Evolutionary conservation across 2,113 vertebrate species (phyloP).

Genomic region (Embiotoca jacksoni): DNA sequence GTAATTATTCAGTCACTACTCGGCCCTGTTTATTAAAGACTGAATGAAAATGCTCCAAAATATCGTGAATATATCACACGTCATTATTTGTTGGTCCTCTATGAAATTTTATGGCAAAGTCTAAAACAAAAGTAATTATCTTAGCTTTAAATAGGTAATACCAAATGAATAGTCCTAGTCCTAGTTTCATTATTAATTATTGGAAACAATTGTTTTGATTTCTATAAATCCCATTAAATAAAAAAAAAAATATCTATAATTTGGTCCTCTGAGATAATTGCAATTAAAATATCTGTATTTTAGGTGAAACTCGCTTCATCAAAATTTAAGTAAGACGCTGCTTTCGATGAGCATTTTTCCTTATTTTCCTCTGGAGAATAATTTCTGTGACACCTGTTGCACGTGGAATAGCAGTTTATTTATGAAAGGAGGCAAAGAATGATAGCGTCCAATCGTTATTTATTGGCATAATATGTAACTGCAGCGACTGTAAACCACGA

Average conservation of each 20-base stretch:
- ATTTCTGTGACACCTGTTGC: slow-evolving; percentile 59
- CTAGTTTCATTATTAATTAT: slow-evolving; percentile 3
- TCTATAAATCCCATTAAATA: neutral
- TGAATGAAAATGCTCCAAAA: slow-evolving; percentile 2
- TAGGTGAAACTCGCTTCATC: neutral
- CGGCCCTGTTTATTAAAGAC: neutral
- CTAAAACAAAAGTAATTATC: neutral
- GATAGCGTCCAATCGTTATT: slow-evolving; percentile 46
- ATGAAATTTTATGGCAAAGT: neutral
- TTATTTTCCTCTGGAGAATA: neutral
- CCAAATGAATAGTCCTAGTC: neutral
- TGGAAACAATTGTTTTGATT: neutral
- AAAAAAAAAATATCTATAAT: neutral
- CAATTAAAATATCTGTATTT: neutral
- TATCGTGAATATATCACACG: neutral
- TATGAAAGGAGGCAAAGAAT: slow-evolving; percentile 19
- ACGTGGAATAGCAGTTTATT: slow-evolving; percentile 1
- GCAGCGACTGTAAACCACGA: slow-evolving; percentile 44
- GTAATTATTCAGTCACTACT: neutral
- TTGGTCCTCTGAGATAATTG: neutral
- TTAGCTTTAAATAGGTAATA: neutral
- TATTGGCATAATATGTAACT: slow-evolving; percentile 48
- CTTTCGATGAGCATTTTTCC: rapidly evolving
- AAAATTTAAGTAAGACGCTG: neutral
- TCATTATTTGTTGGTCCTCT: neutral